Conservation (phyloP, 2,888 invertebrate genomes). For the Tigriopus californicus region DNA sequence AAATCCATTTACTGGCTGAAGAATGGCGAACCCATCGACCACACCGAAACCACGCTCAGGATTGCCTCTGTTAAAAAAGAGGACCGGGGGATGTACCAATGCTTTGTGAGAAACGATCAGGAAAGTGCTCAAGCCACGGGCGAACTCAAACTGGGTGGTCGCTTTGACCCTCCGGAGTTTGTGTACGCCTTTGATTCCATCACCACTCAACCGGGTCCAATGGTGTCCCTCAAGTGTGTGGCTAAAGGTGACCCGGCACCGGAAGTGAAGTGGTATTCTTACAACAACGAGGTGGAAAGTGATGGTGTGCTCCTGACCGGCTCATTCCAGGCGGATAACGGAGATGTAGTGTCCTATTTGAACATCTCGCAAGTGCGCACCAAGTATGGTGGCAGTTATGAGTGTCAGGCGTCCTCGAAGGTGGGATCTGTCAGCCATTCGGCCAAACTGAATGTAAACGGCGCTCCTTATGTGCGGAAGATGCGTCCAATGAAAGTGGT, state of each 20-base stretch:
- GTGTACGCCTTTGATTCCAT: slow-evolving; percentile 70
- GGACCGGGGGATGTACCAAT: slow-evolving; percentile 94
- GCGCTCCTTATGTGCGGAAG: slow-evolving; percentile 66
- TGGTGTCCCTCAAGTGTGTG: slow-evolving; percentile 70
- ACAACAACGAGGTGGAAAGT: slow-evolving; percentile 48
- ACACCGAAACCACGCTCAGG: slow-evolving; percentile 55
- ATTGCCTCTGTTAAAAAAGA: slow-evolving; percentile 80
- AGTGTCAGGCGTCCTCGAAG: slow-evolving; percentile 57
- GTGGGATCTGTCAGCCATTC: slow-evolving; percentile 59
- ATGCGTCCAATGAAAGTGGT: slow-evolving; percentile 87
- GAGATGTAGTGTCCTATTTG: slow-evolving; percentile 72
- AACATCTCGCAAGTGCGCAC: slow-evolving; percentile 75
- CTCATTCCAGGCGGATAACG: slow-evolving; percentile 20
- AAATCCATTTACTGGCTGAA: slow-evolving; percentile 80
- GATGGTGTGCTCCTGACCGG: slow-evolving; percentile 3
- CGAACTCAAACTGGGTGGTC: slow-evolving; percentile 76
- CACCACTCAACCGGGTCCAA: slow-evolving; percentile 72
- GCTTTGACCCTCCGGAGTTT: slow-evolving; percentile 77
- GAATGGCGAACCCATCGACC: slow-evolving; percentile 60
- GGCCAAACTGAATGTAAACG: slow-evolving; percentile 70
- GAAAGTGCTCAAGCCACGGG: slow-evolving; percentile 82
- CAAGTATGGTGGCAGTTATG: slow-evolving; percentile 76
- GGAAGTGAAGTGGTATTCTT: slow-evolving; percentile 78
- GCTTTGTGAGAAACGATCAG: slow-evolving; percentile 77
- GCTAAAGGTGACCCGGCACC: slow-evolving; percentile 89